These are phyloP conservation scores for Andrena camellia DNA, from an alignment of 2,888 invertebrate genomes.

Conservation along the genomic window DNA sequence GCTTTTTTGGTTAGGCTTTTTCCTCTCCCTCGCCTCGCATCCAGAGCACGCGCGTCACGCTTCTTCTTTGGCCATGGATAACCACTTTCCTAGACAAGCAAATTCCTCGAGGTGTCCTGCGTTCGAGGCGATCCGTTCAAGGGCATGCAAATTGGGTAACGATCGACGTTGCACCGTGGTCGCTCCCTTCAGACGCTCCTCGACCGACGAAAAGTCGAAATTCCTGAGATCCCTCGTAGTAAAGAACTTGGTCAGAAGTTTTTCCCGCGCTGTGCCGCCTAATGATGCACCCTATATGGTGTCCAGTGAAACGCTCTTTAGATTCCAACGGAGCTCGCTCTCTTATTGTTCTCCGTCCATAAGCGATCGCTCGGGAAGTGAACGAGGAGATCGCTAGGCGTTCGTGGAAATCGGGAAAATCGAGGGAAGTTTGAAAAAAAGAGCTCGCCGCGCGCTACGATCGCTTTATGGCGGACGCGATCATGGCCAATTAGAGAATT, in stretches of 20 bases:
- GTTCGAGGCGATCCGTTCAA: background rate
- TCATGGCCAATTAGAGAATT: conserved; percentile 73
- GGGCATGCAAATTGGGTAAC: background rate
- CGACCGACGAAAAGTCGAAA: background rate
- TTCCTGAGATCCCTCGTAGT: background rate
- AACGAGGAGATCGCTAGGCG: background rate
- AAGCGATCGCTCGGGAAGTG: background rate
- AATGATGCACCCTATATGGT: conserved; percentile 39
- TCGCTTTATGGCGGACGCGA: conserved; percentile 14
- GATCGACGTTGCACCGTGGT: background rate
- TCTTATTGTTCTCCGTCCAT: background rate
- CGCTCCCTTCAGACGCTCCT: background rate
- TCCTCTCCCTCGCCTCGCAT: background rate
- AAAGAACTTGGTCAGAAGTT: background rate
- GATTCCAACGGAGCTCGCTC: background rate
- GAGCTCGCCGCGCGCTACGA: background rate
- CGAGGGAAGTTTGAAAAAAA: background rate
- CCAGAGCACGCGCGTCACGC: background rate
- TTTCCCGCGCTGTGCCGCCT: conserved; percentile 60
- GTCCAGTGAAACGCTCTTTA: conserved; percentile 19
- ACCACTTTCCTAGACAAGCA: background rate
- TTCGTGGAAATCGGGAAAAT: background rate
- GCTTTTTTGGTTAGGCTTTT: conserved; percentile 10
- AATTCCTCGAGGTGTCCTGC: background rate
- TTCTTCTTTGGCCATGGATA: background rate